A percentile compares a stretch with the other conserved stretches of the same genome.
Conservation (phyloP, 2,113 vertebrate species). For the Cinclus cinclus region DNA sequence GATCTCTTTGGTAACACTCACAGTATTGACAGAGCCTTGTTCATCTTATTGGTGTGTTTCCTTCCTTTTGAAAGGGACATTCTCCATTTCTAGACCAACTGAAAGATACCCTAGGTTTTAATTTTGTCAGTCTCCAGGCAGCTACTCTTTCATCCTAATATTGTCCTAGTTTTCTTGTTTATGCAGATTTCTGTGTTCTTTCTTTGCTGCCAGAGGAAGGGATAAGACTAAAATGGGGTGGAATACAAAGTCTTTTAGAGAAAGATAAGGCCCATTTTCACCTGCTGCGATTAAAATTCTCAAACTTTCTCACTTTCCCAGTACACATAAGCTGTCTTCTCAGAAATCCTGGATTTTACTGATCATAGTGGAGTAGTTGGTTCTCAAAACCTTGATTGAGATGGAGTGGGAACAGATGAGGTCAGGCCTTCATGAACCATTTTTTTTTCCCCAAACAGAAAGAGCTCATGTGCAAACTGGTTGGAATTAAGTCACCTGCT, state of each 20-base stretch:
- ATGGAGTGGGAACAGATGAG: background rate
- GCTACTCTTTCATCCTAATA: background rate
- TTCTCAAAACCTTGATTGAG: background rate
- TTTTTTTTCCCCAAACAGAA: conserved; percentile 75
- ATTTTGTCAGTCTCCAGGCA: background rate
- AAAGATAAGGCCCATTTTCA: background rate
- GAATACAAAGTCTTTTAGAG: background rate
- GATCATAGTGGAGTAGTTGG: background rate
- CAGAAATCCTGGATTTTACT: background rate
- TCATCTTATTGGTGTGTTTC: background rate
- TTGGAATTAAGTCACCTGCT: conserved; percentile 78
- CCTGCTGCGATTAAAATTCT: background rate
- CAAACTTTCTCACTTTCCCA: background rate
- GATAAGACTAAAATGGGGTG: background rate
- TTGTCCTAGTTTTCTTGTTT: background rate
- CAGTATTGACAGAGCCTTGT: background rate
- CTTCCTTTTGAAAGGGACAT: background rate
- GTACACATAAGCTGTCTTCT: background rate
- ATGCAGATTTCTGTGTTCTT: background rate
- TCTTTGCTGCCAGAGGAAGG: background rate
- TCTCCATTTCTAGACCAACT: background rate
- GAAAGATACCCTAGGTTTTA: background rate
- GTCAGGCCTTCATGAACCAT: background rate
- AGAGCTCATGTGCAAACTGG: conserved; percentile 84
- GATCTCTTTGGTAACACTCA: background rate